Conservation (phyloP, 2,888 invertebrate species). For the Nemurella pictetii region DNA sequence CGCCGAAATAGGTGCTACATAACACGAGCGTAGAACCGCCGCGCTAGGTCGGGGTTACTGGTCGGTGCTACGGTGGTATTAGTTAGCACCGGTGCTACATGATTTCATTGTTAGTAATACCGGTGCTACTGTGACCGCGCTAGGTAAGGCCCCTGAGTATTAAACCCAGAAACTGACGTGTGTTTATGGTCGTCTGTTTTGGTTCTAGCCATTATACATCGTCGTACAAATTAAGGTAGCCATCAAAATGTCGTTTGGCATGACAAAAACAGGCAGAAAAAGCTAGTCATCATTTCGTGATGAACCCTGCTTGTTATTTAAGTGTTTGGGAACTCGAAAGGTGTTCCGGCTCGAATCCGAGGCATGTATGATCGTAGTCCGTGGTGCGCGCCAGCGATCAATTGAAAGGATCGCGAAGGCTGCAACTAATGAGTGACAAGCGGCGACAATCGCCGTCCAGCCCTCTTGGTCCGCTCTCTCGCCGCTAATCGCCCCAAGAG, state of each 20-base stretch:
- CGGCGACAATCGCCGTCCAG: background rate
- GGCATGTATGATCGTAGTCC: background rate
- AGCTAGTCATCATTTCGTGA: background rate
- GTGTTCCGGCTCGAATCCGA: background rate
- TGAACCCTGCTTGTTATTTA: background rate
- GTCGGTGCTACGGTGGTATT: no score
- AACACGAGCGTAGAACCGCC: no score
- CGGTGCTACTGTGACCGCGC: no score
- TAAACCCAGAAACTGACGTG: no score
- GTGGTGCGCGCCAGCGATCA: background rate
- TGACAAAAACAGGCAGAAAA: background rate
- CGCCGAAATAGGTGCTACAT: no score
- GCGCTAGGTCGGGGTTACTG: no score
- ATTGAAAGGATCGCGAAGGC: background rate
- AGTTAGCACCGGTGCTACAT: no score
- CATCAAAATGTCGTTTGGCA: constrained; percentile 26
- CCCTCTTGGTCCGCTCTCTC: background rate
- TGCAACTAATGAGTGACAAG: background rate
- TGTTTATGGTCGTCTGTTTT: no score
- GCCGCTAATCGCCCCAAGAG: background rate
- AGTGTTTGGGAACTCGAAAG: background rate
- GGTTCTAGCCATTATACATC: no score
- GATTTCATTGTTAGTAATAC: no score
- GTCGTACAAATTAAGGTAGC: background rate
- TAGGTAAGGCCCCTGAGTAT: no score